Conservation (phyloP, 2,113 vertebrate genomes). For the Macrotis lagotis region DNA sequence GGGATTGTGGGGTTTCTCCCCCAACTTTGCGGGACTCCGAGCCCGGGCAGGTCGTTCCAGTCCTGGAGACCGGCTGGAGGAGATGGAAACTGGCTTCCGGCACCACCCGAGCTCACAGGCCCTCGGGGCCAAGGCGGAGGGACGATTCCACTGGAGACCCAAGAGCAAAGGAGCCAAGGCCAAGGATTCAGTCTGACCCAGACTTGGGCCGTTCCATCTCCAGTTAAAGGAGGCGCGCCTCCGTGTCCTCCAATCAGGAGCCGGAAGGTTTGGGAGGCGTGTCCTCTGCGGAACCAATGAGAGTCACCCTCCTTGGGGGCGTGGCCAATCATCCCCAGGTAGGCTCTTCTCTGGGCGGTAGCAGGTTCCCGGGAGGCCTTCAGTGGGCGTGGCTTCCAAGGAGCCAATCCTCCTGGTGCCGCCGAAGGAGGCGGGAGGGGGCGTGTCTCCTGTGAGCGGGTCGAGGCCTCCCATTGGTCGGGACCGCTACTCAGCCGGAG, state of each 20-base stretch:
- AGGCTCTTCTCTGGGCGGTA: neutral
- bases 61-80: neutral
- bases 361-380: neutral
- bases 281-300: neutral
- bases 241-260: neutral
- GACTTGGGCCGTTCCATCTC: neutral
- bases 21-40: too few species aligned
- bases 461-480: neutral
- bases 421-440: neutral
- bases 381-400: neutral
- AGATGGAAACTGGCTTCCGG: neutral
- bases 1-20: accelerated
- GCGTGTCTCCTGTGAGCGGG: neutral
- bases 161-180: neutral
- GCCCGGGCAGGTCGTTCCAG: neutral
- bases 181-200: too few species aligned
- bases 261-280: neutral
- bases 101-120: neutral
- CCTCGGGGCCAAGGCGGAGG: neutral
- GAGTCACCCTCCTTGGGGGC: neutral
- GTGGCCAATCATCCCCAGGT: neutral
- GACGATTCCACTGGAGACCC: neutral
- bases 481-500: neutral
- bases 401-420: neutral
- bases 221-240: neutral